phyloP scores from a whole-genome alignment of 2,797 vertebrate species.

The Alca torda region DNA sequence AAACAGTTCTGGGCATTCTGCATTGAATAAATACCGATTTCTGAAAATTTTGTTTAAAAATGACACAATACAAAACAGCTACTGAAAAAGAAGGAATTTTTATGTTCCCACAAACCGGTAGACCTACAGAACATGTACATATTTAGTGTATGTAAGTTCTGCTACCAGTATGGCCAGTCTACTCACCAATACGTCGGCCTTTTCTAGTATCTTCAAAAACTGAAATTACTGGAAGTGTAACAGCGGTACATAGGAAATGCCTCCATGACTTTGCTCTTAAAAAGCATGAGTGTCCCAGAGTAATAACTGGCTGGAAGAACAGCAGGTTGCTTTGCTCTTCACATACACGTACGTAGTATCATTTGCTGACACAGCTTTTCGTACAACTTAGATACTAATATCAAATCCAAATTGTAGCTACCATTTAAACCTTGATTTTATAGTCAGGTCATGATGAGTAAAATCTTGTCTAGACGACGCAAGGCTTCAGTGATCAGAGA shows the following conservation, averaged over 20 bases:
- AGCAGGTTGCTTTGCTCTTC: neutral
- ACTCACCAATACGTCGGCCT: neutral
- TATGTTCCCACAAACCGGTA: neutral
- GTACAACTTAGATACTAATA: neutral
- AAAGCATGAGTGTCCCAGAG: neutral
- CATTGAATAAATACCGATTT: neutral
- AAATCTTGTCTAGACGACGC: neutral
- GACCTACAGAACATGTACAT: neutral
- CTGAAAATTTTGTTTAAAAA: neutral
- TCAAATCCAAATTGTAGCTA: neutral
- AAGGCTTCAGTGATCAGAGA: constrained; percentile 6
- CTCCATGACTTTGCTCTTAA: neutral
- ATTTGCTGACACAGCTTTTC: neutral
- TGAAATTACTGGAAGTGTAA: neutral
- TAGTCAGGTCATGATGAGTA: neutral
- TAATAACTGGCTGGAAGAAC: neutral
- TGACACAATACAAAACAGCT: neutral
- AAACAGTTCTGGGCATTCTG: neutral
- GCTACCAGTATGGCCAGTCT: neutral
- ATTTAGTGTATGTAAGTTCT: neutral
- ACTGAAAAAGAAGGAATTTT: neutral
- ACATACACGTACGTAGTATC: neutral
- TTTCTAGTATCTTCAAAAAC: neutral
- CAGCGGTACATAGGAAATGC: neutral
- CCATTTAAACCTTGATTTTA: constrained; percentile 15